These are phyloP conservation scores for Centrocercus urophasianus DNA, from an alignment of 2,113 vertebrate genomes.

Conservation along the genomic window DNA sequence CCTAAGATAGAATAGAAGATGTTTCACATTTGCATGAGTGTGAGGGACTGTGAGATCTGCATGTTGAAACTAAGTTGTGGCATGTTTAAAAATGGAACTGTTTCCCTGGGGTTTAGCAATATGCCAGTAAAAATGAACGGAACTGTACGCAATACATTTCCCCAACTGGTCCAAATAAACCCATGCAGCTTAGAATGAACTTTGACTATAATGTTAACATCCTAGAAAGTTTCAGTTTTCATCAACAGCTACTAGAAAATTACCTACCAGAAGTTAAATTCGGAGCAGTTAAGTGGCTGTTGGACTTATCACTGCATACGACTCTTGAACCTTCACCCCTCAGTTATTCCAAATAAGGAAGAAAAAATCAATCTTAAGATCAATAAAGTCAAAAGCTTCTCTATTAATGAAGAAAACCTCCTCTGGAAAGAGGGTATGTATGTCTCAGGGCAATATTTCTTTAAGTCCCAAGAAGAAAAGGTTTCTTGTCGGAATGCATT, in stretches of 20 bases:
- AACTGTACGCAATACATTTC: not conserved
- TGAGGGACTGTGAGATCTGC: not conserved
- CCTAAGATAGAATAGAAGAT: not conserved
- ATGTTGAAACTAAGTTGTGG: slow-evolving; percentile 8
- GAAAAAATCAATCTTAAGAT: not conserved
- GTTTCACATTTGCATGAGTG: not conserved
- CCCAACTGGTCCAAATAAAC: not conserved
- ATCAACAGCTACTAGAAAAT: not conserved
- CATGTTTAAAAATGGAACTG: slow-evolving; percentile 17
- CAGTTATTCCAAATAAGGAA: not conserved
- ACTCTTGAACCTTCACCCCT: not conserved
- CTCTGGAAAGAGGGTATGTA: not conserved
- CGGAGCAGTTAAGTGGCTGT: not conserved
- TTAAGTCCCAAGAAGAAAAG: not conserved
- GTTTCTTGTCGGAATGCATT: not conserved
- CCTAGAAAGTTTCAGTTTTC: not conserved
- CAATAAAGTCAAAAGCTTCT: not conserved
- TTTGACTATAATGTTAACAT: not conserved
- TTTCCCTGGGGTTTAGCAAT: not conserved
- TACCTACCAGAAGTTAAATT: not conserved
- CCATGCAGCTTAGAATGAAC: not conserved
- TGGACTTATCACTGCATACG: not conserved
- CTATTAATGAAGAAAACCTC: not conserved
- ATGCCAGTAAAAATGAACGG: not conserved
- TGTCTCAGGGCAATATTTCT: not conserved